These are phyloP conservation scores for Schizopygopsis pylzovi DNA, from an alignment of 2,797 vertebrate genomes.

Conservation along the genomic window DNA sequence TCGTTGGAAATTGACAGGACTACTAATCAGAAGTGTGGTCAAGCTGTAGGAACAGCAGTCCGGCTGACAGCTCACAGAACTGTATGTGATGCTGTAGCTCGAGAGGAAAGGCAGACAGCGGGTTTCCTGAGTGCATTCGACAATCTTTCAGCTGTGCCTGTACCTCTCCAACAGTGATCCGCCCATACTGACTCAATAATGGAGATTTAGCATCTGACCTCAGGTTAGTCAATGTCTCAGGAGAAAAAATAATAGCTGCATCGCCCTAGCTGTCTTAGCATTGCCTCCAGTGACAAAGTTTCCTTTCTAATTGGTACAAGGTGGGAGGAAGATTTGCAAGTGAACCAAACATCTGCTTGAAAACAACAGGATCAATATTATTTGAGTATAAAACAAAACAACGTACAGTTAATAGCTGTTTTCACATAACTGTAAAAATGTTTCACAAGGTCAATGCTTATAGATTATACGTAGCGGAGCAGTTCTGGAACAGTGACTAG, in stretches of 20 bases:
- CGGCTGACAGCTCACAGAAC: conserved; percentile 53
- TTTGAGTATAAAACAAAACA: neutral
- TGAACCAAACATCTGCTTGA: conserved; percentile 7
- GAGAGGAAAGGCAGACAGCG: conserved; percentile 28
- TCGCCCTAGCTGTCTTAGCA: conserved; percentile 30
- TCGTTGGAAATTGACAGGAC: conserved; percentile 57
- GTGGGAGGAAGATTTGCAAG: conserved; percentile 38
- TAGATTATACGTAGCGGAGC: conserved; percentile 26
- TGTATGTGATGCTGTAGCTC: conserved; percentile 33
- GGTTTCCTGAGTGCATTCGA: conserved; percentile 37
- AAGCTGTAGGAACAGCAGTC: conserved; percentile 51
- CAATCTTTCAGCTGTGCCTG: conserved; percentile 21
- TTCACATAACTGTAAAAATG: conserved; percentile 24
- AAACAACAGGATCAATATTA: conserved; percentile 5
- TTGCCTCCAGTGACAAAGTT: conserved; percentile 41
- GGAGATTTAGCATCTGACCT: conserved; percentile 61
- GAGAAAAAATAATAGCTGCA: conserved; percentile 16
- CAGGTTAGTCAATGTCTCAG: conserved; percentile 44
- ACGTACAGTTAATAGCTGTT: conserved; percentile 5
- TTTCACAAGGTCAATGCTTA: neutral
- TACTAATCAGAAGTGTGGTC: conserved; percentile 58
- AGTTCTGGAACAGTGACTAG: conserved; percentile 37
- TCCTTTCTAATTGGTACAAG: conserved; percentile 48
- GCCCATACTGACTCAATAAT: conserved; percentile 54
- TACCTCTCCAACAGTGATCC: conserved; percentile 44